Conservation (phyloP, 1,140 invertebrate genomes). For the Mylabris phalerata region DNA sequence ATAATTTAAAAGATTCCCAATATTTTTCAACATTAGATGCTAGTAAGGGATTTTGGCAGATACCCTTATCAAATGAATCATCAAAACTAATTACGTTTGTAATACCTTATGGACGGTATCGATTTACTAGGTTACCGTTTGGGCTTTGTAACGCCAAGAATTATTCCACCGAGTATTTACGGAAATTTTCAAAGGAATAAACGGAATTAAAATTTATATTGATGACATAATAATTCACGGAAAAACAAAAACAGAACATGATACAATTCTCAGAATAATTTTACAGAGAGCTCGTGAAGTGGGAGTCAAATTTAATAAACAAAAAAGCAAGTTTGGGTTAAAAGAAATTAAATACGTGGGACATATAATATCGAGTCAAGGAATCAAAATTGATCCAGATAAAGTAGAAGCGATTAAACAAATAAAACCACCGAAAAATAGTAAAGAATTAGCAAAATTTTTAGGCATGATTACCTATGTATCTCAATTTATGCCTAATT, state of each 20-base stretch:
- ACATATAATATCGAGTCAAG: no score
- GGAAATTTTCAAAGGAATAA: conserved; percentile 31
- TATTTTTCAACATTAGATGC: conserved; percentile 47
- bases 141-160: conserved; percentile 34
- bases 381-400: no score
- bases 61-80: conserved; percentile 39
- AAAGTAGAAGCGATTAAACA: no score
- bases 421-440: no score
- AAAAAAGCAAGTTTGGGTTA: no score
- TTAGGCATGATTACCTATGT: no score
- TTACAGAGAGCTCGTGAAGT: conserved; percentile 27
- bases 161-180: conserved; percentile 39
- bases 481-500: no score
- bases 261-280: conserved; percentile 25
- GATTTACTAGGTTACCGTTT: conserved; percentile 29
- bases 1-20: conserved; percentile 38
- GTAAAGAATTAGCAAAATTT: no score
- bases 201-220: conserved; percentile 37
- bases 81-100: conserved; percentile 38
- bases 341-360: no score
- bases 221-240: conserved; percentile 42
- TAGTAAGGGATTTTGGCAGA: conserved; percentile 48
- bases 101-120: conserved; percentile 1
- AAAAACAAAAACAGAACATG: conserved; percentile 34
- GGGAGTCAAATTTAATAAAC: no score